Evolutionary conservation across 1,140 invertebrate species (phyloP).

Genomic region (Reticulitermes speratus): DNA sequence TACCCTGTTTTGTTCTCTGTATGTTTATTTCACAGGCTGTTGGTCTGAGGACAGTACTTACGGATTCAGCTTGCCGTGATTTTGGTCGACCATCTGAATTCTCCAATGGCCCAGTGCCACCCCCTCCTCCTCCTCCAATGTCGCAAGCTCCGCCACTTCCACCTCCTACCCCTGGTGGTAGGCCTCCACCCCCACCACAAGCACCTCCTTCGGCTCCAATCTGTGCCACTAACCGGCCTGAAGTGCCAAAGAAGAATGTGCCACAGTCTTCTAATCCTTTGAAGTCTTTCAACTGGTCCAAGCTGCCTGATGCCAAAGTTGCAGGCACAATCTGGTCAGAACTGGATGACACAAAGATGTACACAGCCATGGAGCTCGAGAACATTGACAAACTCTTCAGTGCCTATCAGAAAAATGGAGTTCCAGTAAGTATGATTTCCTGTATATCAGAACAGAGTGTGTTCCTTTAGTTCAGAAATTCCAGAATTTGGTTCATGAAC

Average conservation of each 20-base stretch:
- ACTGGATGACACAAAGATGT: slow-evolving; percentile 89
- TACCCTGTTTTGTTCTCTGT: not conserved
- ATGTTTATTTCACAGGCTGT: slow-evolving; percentile 38
- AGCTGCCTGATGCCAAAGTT: slow-evolving; percentile 80
- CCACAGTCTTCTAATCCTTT: slow-evolving; percentile 89
- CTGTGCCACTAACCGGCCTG: slow-evolving; percentile 17
- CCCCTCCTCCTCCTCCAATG: slow-evolving; percentile 52
- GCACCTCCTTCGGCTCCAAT: slow-evolving; percentile 35
- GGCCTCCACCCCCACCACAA: slow-evolving; percentile 49
- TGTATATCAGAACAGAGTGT: too few species aligned
- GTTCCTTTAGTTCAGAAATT: slow-evolving; percentile 18
- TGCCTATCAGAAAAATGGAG: slow-evolving; percentile 89
- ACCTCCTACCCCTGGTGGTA: slow-evolving; percentile 45
- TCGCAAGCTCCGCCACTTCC: slow-evolving; percentile 41
- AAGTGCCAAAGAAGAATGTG: slow-evolving; percentile 67
- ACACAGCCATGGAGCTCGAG: slow-evolving; percentile 87
- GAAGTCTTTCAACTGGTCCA: slow-evolving; percentile 98
- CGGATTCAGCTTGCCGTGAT: not conserved
- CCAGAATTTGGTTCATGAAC: too few species aligned
- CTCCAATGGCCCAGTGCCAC: slow-evolving; percentile 49
- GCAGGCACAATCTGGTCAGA: slow-evolving; percentile 91
- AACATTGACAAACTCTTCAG: slow-evolving; percentile 94
- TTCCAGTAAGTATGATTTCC: slow-evolving; percentile 56
- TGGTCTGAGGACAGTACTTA: slow-evolving; percentile 35
- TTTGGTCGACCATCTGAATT: not conserved